Percentiles rank a stretch among this genome's conserved stretches.
Evolutionary conservation across 2,113 vertebrate genomes (phyloP).

Genomic region (Gambusia holbrooki): DNA sequence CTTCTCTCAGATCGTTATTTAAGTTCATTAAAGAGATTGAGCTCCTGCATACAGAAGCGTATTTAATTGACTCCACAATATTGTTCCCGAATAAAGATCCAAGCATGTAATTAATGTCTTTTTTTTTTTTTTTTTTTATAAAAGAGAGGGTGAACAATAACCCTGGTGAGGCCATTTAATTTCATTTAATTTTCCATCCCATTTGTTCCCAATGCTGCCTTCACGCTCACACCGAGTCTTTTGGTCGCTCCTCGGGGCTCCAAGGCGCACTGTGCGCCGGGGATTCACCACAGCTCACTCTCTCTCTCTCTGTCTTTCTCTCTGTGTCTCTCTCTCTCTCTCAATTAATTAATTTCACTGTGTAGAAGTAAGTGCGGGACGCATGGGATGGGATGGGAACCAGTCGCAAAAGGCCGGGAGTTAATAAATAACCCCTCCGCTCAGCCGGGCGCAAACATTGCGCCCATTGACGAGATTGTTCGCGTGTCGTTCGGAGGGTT

Average conservation of each 20-base stretch:
- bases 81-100: conserved; percentile 93
- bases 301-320: conserved; percentile 77
- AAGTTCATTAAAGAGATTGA: conserved; percentile 77
- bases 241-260: conserved; percentile 86
- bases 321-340: conserved; percentile 47
- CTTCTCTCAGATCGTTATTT: conserved; percentile 76
- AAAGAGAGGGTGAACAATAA: conserved; percentile 88
- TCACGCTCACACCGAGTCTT: conserved; percentile 89
- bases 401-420: conserved; percentile 91
- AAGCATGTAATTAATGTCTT: conserved; percentile 98
- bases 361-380: conserved; percentile 81
- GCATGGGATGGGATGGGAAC: conserved; percentile 96
- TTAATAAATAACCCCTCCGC: conserved; percentile 96
- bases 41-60: conserved; percentile 78
- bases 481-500: conserved; percentile 92
- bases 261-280: conserved; percentile 88
- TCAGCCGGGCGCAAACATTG: conserved; percentile 89
- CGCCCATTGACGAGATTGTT: conserved; percentile 94
- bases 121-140: conserved; percentile 54
- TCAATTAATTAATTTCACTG: conserved; percentile 89
- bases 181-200: conserved; percentile 99
- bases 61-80: conserved; percentile 89
- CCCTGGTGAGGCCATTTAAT: conserved; percentile 96
- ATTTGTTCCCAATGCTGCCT: conserved; percentile 93
- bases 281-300: conserved; percentile 85